Conservation (phyloP, 1,140 invertebrate species). For the Saxidomus purpurata region DNA sequence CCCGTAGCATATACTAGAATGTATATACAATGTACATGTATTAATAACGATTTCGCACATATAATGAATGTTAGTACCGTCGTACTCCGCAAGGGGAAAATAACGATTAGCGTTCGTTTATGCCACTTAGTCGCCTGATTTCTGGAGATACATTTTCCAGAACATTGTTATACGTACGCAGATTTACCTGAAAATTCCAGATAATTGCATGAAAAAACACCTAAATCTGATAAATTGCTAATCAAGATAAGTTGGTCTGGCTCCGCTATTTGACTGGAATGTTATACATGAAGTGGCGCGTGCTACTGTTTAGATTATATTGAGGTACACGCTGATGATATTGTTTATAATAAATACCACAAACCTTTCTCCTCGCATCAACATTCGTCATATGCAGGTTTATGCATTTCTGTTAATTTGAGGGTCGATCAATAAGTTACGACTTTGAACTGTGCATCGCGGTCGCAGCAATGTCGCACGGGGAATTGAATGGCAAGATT, state of each 20-base stretch:
- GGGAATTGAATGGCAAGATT: too few relatives aligned
- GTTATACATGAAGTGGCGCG: not conserved
- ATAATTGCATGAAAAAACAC: constrained; percentile 5
- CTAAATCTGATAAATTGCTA: constrained; percentile 8
- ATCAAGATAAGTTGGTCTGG: constrained; percentile 9
- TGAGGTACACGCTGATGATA: not conserved
- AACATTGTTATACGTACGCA: constrained; percentile 22
- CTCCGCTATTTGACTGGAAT: not conserved
- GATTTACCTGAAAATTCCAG: constrained; percentile 28
- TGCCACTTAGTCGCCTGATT: constrained; percentile 17
- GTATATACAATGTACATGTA: too few relatives aligned
- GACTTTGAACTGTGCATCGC: too few relatives aligned
- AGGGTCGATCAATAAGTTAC: not conserved
- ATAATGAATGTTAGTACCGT: too few relatives aligned
- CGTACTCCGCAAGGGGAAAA: too few relatives aligned
- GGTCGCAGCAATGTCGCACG: too few relatives aligned
- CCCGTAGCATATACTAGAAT: too few relatives aligned
- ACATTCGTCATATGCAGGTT: constrained; percentile 2
- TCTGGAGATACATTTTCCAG: constrained; percentile 19
- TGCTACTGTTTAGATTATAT: constrained; percentile 43
- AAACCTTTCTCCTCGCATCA: not conserved
- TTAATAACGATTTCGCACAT: too few relatives aligned
- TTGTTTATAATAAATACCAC: constrained; percentile 48
- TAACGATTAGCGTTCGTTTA: not conserved
- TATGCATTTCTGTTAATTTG: constrained; percentile 19